Conservation (phyloP, 2,888 invertebrate genomes). For the Limenitis arthemis region DNA sequence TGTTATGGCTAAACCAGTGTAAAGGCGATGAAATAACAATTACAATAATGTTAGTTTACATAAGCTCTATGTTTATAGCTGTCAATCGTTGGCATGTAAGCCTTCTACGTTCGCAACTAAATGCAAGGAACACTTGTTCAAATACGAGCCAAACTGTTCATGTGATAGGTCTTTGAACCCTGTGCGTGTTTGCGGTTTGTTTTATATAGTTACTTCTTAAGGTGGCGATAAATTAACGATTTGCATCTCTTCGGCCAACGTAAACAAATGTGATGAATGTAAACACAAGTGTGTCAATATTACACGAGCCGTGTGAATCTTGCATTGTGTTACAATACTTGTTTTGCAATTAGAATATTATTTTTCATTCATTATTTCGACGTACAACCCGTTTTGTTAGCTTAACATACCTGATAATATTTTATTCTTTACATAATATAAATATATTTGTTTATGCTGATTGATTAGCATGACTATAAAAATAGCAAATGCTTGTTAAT, state of each 20-base stretch:
- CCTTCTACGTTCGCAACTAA: slow-evolving; percentile 46
- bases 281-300: slow-evolving; percentile 49
- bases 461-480: slow-evolving; percentile 7
- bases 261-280: slow-evolving; percentile 55
- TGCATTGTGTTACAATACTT: slow-evolving; percentile 5
- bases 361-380: not conserved
- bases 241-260: slow-evolving; percentile 57
- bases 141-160: slow-evolving; percentile 55
- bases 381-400: not conserved
- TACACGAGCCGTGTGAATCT: slow-evolving; percentile 31
- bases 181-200: slow-evolving; percentile 58
- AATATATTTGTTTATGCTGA: not conserved
- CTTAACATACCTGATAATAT: not conserved
- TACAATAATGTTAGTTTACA: slow-evolving; percentile 20
- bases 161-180: slow-evolving; percentile 68
- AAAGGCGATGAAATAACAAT: slow-evolving; percentile 14
- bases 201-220: slow-evolving; percentile 63
- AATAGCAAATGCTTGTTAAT: not conserved
- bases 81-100: slow-evolving; percentile 28
- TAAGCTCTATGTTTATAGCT: slow-evolving; percentile 19
- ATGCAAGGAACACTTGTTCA: slow-evolving; percentile 55
- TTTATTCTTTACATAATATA: not conserved
- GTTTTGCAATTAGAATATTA: not conserved
- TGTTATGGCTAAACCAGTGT: slow-evolving; percentile 2
- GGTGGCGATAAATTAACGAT: slow-evolving; percentile 68